Conservation (phyloP, 2,888 invertebrate species). For the Meteorus colon region DNA sequence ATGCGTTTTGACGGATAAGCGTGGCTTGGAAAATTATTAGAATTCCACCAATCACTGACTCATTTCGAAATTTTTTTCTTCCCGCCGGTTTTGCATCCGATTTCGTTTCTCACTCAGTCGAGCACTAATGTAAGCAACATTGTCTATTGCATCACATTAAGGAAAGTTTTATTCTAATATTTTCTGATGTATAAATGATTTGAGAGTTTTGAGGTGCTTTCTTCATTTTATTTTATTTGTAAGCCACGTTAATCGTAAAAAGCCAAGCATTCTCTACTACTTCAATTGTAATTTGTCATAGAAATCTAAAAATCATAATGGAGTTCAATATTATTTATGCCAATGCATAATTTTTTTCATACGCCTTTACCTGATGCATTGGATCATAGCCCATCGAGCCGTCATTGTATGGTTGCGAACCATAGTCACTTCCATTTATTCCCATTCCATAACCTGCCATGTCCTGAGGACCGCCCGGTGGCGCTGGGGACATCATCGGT, state of each 20-base stretch:
- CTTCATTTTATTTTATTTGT: neutral
- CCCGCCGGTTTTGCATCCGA: neutral
- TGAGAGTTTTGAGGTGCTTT: neutral
- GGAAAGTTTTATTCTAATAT: neutral
- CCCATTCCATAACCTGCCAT: constrained; percentile 95
- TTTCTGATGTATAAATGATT: neutral
- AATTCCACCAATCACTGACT: neutral
- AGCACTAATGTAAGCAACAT: neutral
- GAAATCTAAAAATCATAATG: neutral
- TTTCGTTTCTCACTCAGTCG: neutral
- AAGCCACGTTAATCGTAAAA: constrained; percentile 6
- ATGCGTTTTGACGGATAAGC: constrained; percentile 59
- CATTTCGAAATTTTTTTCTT: neutral
- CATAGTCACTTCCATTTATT: constrained; percentile 90
- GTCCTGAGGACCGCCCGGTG: constrained; percentile 84
- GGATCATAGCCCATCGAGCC: constrained; percentile 94
- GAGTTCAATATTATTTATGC: neutral
- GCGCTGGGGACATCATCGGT: constrained; percentile 96
- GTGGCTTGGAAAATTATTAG: constrained; percentile 52
- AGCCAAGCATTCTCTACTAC: neutral
- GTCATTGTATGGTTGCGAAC: constrained; percentile 88
- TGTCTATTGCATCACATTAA: neutral
- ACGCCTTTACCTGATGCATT: constrained; percentile 85
- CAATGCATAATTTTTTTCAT: neutral
- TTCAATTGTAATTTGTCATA: neutral